Base-by-base conservation (phyloP, 2,113 vertebrate genomes). In the Petroica traversi region DNA sequence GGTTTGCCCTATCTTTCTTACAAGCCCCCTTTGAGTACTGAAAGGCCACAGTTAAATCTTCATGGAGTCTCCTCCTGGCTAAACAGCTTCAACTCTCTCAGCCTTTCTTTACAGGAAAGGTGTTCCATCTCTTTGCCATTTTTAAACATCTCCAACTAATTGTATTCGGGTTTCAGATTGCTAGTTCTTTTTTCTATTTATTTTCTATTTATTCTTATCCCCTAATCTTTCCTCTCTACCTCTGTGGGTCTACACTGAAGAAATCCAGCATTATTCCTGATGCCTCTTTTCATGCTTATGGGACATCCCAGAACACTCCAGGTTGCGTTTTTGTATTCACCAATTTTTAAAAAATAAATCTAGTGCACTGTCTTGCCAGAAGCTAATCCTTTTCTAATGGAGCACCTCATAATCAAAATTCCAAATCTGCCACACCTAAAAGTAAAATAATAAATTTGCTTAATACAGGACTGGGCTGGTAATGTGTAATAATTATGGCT, bases 401-500 rank as follows among this genome's bases (percentile, higher is more conserved):
- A 85, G 41, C 11, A 3, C 48, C 80, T 77, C 34, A 58, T 72
- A 88, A 80, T 89, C 36, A 92, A 89, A 93, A 93, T 93, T 61
- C 62, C 74, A 94, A 62, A 90, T 93, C 72, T 86, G 6, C 22
- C 24, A 41, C 33, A 92, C 82, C 76, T 89, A 92, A 77, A 96
- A 95, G 82, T 55, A 90, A 57, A 88, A 54, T 7, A 94, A 92
- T 92, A 79, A 48, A 79, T 93, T 85, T 88, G 77, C 45, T 88
- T 81, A 94, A 95, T 92, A 40, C 46, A 77, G 59, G 29, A 62
- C 71, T 59, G 92, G 31, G 25, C 52, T 92, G 51, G 83, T 88
- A 85, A 82, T 92, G 52, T 92, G 43, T 93, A 86, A 91, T 90
- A 88, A 94, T 88, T 93, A 85, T 29, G 12, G 82, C 6, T 95